Conservation (phyloP, 1,140 invertebrate genomes). For the Hyposmocoma kahamanoa region DNA sequence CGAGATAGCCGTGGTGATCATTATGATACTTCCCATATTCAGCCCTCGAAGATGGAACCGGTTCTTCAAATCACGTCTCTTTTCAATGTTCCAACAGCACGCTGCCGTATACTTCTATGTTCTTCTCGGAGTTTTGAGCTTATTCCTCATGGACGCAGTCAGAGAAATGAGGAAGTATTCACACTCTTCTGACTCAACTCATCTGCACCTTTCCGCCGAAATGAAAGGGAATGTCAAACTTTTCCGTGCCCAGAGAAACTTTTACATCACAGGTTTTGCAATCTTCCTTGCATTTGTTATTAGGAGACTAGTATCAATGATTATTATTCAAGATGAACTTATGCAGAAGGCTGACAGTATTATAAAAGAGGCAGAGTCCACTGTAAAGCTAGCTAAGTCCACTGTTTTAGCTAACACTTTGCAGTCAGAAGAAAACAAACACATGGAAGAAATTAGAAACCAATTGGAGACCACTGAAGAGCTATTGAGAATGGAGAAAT, state of each 20-base stretch:
- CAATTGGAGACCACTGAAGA: conserved; percentile 30
- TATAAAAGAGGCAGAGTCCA: conserved; percentile 56
- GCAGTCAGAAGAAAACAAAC: conserved; percentile 12
- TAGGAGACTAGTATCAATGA: conserved; percentile 50
- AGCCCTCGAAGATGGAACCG: conserved; percentile 55
- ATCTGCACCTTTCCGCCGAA: conserved; percentile 39
- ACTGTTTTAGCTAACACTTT: conserved; percentile 33
- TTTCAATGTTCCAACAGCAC: conserved; percentile 40
- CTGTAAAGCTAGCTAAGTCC: conserved; percentile 43
- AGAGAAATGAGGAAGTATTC: conserved; percentile 67
- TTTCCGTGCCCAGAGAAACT: conserved; percentile 66
- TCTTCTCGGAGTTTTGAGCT: conserved; percentile 39
- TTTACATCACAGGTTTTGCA: conserved; percentile 64
- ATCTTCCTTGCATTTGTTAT: conserved; percentile 67
- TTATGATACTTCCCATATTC: conserved; percentile 59
- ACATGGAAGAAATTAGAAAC: conserved; percentile 26
- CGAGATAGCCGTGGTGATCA: conserved; percentile 48
- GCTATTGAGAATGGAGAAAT: conserved; percentile 32
- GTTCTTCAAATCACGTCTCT: conserved; percentile 54
- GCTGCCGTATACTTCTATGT: conserved; percentile 56
- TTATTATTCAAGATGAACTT: conserved; percentile 61
- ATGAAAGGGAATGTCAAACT: conserved; percentile 59
- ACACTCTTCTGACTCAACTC: conserved; percentile 21
- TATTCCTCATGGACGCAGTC: conserved; percentile 59
- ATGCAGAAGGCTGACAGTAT: conserved; percentile 49